Percentiles rank a stretch among this genome's conserved stretches.
phyloP scores from a whole-genome alignment of 2,113 vertebrate genomes.

The Saccopteryx leptura region DNA sequence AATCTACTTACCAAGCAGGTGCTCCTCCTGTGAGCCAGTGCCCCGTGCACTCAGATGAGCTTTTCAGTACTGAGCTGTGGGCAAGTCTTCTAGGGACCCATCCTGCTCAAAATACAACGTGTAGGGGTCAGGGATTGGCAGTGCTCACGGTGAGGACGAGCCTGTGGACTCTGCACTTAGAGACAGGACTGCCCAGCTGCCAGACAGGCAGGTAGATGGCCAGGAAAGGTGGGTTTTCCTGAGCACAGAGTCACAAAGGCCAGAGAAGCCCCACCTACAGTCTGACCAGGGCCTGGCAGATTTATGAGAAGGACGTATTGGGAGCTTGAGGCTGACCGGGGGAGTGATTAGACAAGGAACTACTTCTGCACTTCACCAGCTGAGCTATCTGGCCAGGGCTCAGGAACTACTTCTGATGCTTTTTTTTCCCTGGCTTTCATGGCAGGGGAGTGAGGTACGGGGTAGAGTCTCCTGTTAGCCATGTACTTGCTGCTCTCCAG shows the following conservation, averaged over 20 bases:
- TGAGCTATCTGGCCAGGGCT: too few relatives aligned
- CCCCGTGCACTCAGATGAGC: background rate
- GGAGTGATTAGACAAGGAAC: background rate
- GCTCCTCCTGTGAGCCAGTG: background rate
- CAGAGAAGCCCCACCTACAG: background rate
- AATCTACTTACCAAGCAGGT: background rate
- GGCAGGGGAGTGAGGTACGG: background rate
- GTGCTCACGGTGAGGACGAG: background rate
- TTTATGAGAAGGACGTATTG: background rate
- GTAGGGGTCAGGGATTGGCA: background rate
- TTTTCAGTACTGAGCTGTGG: background rate
- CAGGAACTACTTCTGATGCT: background rate
- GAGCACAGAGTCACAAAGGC: background rate
- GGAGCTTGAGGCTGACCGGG: background rate
- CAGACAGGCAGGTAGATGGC: background rate
- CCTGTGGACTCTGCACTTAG: background rate
- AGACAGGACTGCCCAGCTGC: background rate
- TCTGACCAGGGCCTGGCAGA: background rate
- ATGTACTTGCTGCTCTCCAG: accelerated
- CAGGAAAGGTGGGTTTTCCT: background rate
- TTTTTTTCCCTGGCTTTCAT: background rate
- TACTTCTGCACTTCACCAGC: background rate
- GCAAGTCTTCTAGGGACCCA: background rate
- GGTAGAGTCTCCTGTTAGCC: background rate
- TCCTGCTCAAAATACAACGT: background rate